Conservation (phyloP, 2,113 vertebrate species). For the Sinocyclocheilus anshuiensis region DNA sequence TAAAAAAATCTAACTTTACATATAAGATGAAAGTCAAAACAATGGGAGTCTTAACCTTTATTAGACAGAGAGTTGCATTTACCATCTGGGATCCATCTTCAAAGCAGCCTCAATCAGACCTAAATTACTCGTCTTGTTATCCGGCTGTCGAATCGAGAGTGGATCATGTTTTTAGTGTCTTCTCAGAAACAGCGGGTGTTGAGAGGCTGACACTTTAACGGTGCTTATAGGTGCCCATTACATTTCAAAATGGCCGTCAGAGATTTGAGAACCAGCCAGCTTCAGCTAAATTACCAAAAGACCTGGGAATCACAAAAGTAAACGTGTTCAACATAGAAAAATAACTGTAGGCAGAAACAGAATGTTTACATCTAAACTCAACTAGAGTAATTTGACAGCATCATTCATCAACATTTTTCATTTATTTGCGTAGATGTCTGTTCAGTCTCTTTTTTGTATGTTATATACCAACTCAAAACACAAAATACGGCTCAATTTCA, state of each 20-base stretch:
- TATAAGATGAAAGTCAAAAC: not conserved
- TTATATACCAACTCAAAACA: not conserved
- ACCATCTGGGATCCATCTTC: slow-evolving; percentile 76
- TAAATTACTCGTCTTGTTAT: slow-evolving; percentile 50
- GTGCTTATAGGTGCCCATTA: slow-evolving; percentile 56
- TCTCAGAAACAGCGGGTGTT: slow-evolving; percentile 64
- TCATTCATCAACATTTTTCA: not conserved
- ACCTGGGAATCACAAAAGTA: slow-evolving; percentile 33
- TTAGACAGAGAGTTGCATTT: slow-evolving; percentile 18
- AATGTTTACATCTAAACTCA: not conserved
- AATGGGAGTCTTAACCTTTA: not conserved
- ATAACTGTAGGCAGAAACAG: not conserved
- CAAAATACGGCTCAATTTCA: not conserved
- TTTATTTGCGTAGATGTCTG: not conserved
- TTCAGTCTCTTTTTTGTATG: not conserved
- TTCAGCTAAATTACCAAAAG: slow-evolving; percentile 24
- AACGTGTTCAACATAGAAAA: slow-evolving; percentile 11
- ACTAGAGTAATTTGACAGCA: not conserved
- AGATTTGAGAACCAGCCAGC: slow-evolving; percentile 43
- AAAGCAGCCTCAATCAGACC: slow-evolving; percentile 47
- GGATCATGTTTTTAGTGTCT: slow-evolving; percentile 64
- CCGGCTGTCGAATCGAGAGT: slow-evolving; percentile 29
- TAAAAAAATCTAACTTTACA: too few species aligned
- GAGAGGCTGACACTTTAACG: slow-evolving; percentile 58
- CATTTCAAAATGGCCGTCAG: slow-evolving; percentile 29